Conservation (phyloP, 2,888 invertebrate species). For the Dusona sp. region DNA sequence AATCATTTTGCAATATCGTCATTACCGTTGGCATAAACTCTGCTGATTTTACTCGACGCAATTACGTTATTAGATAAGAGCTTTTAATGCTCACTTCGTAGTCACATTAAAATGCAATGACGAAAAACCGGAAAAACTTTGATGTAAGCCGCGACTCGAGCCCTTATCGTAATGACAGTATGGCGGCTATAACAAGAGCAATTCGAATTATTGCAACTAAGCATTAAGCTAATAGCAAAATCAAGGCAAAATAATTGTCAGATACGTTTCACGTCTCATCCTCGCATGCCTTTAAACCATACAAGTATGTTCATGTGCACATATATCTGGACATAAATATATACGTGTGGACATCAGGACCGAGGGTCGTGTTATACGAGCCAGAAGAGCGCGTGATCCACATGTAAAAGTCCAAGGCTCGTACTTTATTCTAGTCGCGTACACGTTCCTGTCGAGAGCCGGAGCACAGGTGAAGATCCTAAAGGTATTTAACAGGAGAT, state of each 20-base stretch:
- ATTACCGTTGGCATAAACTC: conserved; percentile 18
- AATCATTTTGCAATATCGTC: conserved; percentile 30
- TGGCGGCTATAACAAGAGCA: conserved; percentile 26
- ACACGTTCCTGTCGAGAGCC: conserved; percentile 31
- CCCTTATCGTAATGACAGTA: conserved; percentile 34
- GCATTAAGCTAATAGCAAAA: conserved; percentile 53
- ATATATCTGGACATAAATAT: conserved; percentile 8
- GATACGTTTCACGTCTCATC: conserved; percentile 27
- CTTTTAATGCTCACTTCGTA: conserved; percentile 22
- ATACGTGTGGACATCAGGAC: neutral
- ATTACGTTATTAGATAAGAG: conserved; percentile 22
- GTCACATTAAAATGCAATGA: conserved; percentile 36
- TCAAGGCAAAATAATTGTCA: conserved; percentile 40
- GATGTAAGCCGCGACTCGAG: conserved; percentile 39
- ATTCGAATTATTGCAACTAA: conserved; percentile 40
- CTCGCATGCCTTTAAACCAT: neutral
- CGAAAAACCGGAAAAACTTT: conserved; percentile 48
- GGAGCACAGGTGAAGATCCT: conserved; percentile 62
- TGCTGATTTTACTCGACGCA: neutral
- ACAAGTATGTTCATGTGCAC: neutral
- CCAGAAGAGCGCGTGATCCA: conserved; percentile 42
- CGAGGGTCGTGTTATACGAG: conserved; percentile 22
- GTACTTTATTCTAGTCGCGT: conserved; percentile 58
- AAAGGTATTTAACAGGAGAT: conserved; percentile 69
- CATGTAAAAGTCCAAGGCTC: conserved; percentile 47